Conservation (phyloP, 2,797 vertebrate species). For the Tachyglossus aculeatus region DNA sequence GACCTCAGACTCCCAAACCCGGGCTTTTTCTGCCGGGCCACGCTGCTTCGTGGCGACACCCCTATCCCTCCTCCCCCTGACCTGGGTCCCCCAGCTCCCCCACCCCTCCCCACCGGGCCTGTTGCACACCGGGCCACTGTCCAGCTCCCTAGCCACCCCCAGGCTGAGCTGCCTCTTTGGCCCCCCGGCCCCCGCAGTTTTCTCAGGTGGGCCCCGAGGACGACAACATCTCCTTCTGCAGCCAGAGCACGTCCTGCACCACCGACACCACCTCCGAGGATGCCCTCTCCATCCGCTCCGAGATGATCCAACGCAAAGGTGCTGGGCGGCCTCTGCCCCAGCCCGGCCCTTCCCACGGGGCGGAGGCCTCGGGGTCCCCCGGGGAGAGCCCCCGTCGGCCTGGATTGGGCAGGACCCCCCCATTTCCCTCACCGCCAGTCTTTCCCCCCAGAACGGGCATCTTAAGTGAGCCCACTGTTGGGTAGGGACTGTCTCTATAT, state of each 20-base stretch:
- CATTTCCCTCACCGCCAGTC: neutral
- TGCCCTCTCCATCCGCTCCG: conserved; percentile 74
- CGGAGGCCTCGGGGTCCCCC: too few species aligned
- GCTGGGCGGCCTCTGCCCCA: fast-evolving
- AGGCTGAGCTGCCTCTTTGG: neutral
- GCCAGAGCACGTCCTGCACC: conserved; percentile 70
- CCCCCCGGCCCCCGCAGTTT: conserved; percentile 76
- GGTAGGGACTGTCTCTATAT: too few species aligned
- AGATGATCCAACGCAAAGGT: conserved; percentile 83
- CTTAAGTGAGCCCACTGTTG: too few species aligned
- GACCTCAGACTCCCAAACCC: too few species aligned
- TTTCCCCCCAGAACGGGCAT: neutral
- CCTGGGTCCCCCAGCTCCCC: neutral
- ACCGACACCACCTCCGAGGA: conserved; percentile 73
- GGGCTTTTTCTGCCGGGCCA: too few species aligned
- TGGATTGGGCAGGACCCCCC: too few species aligned
- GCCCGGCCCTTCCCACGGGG: too few species aligned
- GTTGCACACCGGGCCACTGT: neutral
- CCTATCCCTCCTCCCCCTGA: too few species aligned
- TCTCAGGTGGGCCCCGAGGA: conserved; percentile 70
- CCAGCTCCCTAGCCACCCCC: too few species aligned
- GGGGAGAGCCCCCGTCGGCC: too few species aligned
- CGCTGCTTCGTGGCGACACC: too few species aligned
- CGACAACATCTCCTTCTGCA: conserved; percentile 76
- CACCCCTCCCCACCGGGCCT: neutral